These are phyloP conservation scores for Gadus macrocephalus DNA, from an alignment of 2,113 vertebrate genomes.

Conservation along the genomic window DNA sequence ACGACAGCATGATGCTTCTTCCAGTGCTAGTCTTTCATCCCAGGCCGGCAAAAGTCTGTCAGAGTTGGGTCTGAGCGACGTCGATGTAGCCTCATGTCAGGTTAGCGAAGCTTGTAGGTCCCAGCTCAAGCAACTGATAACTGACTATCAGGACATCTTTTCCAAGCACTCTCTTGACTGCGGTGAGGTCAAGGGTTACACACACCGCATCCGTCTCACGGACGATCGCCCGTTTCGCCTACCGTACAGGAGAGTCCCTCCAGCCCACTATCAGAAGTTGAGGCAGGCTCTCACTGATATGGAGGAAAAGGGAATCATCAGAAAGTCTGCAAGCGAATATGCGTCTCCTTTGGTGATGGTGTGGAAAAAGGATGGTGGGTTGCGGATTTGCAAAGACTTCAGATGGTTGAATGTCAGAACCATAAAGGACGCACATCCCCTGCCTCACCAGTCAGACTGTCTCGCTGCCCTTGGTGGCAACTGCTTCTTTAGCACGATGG, in stretches of 20 bases:
- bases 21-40: background rate
- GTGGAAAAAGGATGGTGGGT: constrained; percentile 3
- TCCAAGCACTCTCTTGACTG: background rate
- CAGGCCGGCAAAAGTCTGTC: no score
- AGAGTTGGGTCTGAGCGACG: no score
- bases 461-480: constrained; percentile 9
- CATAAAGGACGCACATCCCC: constrained; percentile 1
- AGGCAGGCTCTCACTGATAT: constrained; percentile 6
- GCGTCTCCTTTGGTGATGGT: constrained; percentile 10
- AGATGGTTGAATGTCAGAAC: constrained; percentile 2
- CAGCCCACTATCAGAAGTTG: constrained; percentile 14
- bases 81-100: background rate
- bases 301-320: constrained; percentile 9
- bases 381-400: constrained; percentile 5
- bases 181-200: constrained; percentile 12
- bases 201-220: constrained; percentile 2
- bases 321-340: constrained; percentile 3
- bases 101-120: background rate
- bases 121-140: no score
- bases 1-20: background rate
- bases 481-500: background rate
- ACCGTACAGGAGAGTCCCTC: constrained; percentile 2
- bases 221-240: constrained; percentile 21
- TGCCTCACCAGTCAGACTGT: constrained; percentile 3
- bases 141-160: no score